phyloP scores from a whole-genome alignment of 2,113 vertebrate genomes.

The Myrmecophaga tridactyla region DNA sequence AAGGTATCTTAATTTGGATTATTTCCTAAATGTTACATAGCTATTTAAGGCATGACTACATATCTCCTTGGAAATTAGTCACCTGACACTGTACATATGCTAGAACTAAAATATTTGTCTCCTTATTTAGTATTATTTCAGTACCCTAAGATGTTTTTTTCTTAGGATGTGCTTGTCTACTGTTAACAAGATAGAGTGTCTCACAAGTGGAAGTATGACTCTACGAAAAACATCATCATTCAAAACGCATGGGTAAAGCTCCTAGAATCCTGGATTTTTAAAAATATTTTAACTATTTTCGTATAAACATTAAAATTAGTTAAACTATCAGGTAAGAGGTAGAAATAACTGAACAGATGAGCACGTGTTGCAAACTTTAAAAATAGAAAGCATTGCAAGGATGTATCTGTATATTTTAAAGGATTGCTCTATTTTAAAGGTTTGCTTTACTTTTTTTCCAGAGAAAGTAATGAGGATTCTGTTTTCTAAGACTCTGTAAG shows the following conservation, averaged over 20 bases:
- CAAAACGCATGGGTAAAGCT: background rate
- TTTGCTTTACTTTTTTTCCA: background rate
- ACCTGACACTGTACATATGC: background rate
- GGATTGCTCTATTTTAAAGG: background rate
- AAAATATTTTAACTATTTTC: background rate
- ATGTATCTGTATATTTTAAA: background rate
- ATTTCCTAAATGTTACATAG: too few relatives aligned
- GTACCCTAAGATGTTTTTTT: fast-evolving
- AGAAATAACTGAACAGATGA: too few relatives aligned
- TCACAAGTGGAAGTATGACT: background rate
- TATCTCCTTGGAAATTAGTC: background rate
- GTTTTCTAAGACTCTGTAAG: background rate
- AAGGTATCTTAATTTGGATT: background rate
- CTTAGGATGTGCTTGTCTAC: background rate
- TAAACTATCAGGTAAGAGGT: background rate
- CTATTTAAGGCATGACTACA: background rate
- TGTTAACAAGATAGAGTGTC: background rate
- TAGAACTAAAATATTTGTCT: background rate
- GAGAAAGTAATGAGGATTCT: background rate
- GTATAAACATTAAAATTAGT: background rate
- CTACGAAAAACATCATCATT: fast-evolving
- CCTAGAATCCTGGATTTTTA: background rate
- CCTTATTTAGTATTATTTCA: too few relatives aligned
- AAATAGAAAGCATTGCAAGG: background rate
- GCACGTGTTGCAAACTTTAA: background rate